Base-by-base conservation (phyloP, 2,888 invertebrate species). In the Drosophila imparisetae region DNA sequence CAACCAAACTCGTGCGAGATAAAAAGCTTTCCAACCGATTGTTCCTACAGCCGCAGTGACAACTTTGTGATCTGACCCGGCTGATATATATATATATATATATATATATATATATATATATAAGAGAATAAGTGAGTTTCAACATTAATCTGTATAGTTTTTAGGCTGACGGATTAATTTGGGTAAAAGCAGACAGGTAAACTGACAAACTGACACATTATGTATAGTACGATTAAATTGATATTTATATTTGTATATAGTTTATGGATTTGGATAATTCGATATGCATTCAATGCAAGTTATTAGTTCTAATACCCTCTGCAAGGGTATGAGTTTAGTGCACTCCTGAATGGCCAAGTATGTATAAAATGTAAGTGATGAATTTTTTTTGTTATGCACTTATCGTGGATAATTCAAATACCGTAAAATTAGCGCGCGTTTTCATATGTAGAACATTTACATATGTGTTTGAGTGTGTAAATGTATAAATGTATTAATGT, bases 301-400 rank as follows among this genome's bases (percentile, higher is more conserved):
- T 18, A 29, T 18, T 29, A n/a, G n/a, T n/a, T n/a, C 15, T 21
- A n/a, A 30, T 21, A 8, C 30, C 52, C 10, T 18, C 42, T 57
- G 57, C 57, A 57, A 57, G 57, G 42, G 57, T 42, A 30, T 42
- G 4, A 30, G n/a, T 57, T 21, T 30, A 57, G 40, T 57, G 57
- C 57, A 57, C 57, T 57, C 57, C 57, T 42, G 30, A 57, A 57
- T 4, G 57, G 57, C 57, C 57, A 57, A 57, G 57, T 42, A 42
- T 57, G 57, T 42, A 30, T 42, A 30, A 42, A 10, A 40, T 42
- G 7, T 30, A 42, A 42, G 57, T 40, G n/a, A 57, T 42, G 30
- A 0, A n/a, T 30, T 29, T 40, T 42, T 57, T 40, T 57, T 30
- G n/a, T 13, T 13, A 13, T 27, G 30, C 42, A 57, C 42, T 30